Conservation (phyloP, 2,113 vertebrate genomes). For the Tachycineta bicolor region DNA sequence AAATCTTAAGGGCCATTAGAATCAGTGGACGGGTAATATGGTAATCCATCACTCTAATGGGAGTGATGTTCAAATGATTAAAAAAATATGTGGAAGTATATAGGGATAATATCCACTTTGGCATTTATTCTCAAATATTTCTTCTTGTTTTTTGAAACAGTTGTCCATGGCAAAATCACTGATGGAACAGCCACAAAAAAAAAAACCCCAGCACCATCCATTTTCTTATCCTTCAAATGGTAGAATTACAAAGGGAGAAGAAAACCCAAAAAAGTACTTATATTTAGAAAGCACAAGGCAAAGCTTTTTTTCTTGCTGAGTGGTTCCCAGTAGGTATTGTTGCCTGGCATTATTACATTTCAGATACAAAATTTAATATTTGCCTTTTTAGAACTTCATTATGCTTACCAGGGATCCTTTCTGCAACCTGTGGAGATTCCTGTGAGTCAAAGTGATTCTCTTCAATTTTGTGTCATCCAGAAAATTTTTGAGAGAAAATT, state of each 20-base stretch:
- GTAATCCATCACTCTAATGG: neutral
- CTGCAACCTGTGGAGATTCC: neutral
- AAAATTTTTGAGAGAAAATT: neutral
- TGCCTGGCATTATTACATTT: neutral
- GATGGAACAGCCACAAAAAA: neutral
- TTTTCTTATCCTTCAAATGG: rapidly evolving
- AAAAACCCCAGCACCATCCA: rapidly evolving
- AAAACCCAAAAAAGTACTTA: no score
- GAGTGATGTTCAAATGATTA: neutral
- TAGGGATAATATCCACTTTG: neutral
- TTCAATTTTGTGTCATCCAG: neutral
- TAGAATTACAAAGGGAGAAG: no score
- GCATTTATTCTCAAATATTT: neutral
- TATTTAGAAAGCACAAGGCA: neutral
- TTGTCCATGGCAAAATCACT: neutral
- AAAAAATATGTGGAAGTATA: neutral
- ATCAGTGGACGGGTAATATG: neutral
- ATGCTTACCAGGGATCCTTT: neutral
- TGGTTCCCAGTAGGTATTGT: neutral
- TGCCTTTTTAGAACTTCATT: neutral
- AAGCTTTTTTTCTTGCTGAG: neutral
- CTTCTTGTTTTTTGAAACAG: neutral
- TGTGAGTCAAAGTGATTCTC: neutral
- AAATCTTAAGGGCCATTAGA: neutral
- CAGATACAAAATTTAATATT: neutral